Percentiles rank a stretch among this genome's conserved stretches.
phyloP scores from a whole-genome alignment of 2,113 vertebrate genomes.

The Amphiprion percula region DNA sequence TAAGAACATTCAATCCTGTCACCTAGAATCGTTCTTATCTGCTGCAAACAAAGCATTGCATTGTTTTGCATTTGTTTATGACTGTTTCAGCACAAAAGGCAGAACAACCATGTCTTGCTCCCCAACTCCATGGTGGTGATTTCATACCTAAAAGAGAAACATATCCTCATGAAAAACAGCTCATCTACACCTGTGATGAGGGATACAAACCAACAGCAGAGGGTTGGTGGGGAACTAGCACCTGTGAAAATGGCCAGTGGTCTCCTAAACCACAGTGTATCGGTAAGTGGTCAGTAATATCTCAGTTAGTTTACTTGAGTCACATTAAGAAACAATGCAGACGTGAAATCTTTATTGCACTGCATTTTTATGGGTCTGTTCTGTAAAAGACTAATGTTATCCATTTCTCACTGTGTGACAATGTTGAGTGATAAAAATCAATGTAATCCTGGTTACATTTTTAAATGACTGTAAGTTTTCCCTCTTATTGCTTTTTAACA shows the following conservation, averaged over 20 bases:
- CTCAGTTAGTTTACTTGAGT: too few relatives aligned
- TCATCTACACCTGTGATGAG: conserved; percentile 40
- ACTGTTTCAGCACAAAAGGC: conserved; percentile 25
- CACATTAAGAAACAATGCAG: too few relatives aligned
- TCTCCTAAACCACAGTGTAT: conserved; percentile 46
- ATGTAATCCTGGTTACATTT: too few relatives aligned
- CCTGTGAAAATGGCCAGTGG: conserved; percentile 54
- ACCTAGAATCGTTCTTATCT: not conserved
- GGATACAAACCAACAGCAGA: conserved; percentile 43
- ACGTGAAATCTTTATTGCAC: too few relatives aligned
- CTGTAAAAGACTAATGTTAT: too few relatives aligned
- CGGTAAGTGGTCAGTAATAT: conserved; percentile 37
- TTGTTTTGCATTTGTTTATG: not conserved
- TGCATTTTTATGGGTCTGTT: not conserved
- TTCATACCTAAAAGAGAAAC: not conserved
- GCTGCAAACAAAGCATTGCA: not conserved
- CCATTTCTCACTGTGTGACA: too few relatives aligned
- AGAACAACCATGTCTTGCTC: not conserved
- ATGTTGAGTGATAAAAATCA: too few relatives aligned
- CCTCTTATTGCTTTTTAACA: too few relatives aligned
- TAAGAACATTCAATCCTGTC: conserved; percentile 3
- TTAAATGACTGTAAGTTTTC: too few relatives aligned
- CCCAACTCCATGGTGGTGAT: not conserved
- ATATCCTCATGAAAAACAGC: accelerated
- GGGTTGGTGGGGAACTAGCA: conserved; percentile 62